Base-by-base conservation (phyloP, 2,113 vertebrate species). In the Picathartes gymnocephalus region DNA sequence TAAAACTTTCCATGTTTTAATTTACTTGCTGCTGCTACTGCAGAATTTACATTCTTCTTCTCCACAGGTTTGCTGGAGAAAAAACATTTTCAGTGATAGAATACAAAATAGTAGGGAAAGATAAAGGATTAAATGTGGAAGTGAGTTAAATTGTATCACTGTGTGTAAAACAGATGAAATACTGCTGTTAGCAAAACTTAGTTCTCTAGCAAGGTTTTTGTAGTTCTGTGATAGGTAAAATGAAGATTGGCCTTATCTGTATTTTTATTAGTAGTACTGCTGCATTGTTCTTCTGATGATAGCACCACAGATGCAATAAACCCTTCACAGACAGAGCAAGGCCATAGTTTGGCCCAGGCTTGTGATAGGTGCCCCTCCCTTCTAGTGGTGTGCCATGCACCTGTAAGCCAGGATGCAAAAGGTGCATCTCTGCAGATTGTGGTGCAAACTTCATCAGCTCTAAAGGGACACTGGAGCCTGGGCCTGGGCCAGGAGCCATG, bases 1-100 rank as follows among this genome's bases (percentile, higher is more conserved):
- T 96, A 93, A 74, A 95, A 90, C n/a, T 51, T 70, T 39, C 25
- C 45, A 45, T 86, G 56, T 92, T 94, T 97, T 93, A 96, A 95
- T 97, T 95, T 95, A 74, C 44, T 93, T 90, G 69, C 79, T 86
- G 85, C 87, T 90, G 72, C 91, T 86, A 45, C 39, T 92, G 76
- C 47, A 81, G 81, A 78, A 90, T 96, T 94, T 92, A 54, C 79
- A 86, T 85, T 92, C 69, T 81, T 95, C 73, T 88, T 92, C 51
- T 62, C 64, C 51, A 51, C 54, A 73, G 68, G 50, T 76, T 86
- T 88, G 15, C 54, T 90, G 54, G 25, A 81, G 72, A 84, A 91
- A 81, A 88, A 68, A 4, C 28, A 61, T 92, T 82, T 91, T 82
- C 58, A n/a, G 25, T 81, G 42, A 37, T 3, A 90, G 54, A 96